Base-by-base conservation (phyloP, 1,140 invertebrate species). In the Octopus bimaculoides region DNA sequence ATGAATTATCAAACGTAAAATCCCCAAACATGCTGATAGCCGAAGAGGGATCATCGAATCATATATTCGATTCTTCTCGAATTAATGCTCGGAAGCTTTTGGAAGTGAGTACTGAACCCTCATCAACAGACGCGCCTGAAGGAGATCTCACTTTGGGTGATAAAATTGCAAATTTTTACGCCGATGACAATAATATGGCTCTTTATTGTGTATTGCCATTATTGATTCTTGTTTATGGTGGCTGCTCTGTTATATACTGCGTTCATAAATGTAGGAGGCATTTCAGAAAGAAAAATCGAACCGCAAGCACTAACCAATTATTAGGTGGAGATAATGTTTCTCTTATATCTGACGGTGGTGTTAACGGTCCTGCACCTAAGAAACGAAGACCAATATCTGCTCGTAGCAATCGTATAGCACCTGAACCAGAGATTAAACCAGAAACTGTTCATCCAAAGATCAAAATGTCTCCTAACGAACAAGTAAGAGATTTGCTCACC, bases 111-210 rank as follows among this genome's bases (percentile, higher is more conserved):
- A 41, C 26, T 41, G 26, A 41, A 41, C 26, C 26, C 26, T 41
- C 26, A 41, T 41, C 26, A 41, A 41, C 26, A 41, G 26, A 41
- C 26, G 3, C 26, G 26, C 26, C 26, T 41, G 61, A 66, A n/a
- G 61, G 61, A n/a, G 12, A 12, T 12, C 61, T 14, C 12, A 14
- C 77, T 5, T 41, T 77, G 54, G 66, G 81, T 79, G 79, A 80
- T n/a, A 78, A 83, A 61, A 82, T 83, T n/a, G 80, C 84, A n/a
- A 84, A 85, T 12, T 84, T 85, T 55, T 87, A 84, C 75, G 77
- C 82, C 3, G 83, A 87, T 75, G 82, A 83, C 8, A 85, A 86
- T 79, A 87, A 87, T 77, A 82, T 87, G 81, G 86, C 86, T 2
- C 86, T 87, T 83, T 87, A 81, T 79, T 80, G 84, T 26, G 84